Base-by-base conservation (phyloP, 2,797 vertebrate species). In the Sphenodon punctatus region DNA sequence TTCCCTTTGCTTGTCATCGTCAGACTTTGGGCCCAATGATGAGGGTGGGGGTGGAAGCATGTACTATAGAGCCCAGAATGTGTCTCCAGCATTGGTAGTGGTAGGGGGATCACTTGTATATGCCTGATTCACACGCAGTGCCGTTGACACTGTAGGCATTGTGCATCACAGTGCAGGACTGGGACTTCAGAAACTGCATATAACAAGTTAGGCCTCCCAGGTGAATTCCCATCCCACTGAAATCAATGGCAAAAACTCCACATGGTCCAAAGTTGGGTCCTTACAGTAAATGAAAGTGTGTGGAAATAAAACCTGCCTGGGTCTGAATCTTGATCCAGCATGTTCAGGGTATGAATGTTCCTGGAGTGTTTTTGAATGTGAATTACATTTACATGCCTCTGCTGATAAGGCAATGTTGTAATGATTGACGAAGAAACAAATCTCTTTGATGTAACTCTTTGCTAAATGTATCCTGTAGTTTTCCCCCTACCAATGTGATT, bases 371-470 rank as follows among this genome's bases (percentile, higher is more conserved):
- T 70, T 4, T 12, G 10, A 48, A 19, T 53, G 48, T 7, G 27
- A 1, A 25, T 32, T 60, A 49, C 67, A 58, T 5, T 22, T 5
- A 0, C 19, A 6, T 16, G 27, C 79, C 34, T 77, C 34, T 22
- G 3, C n/a, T 75, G 10, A 5, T 38, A 25, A 39, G 51, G n/a
- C 53, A 53, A 53, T 4, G 51, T 32, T 25, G n/a, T 58, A 7
- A 63, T 48, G 58, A 38, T 67, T 81, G 39, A 23, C 74, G 41
- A 56, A 48, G 30, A 83, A 82, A 69, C 15, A 27, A 69, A 34
- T 36, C 67, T 61, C 27, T 82, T 76, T 84, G 74, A 83, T 78
- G 6, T 19, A 32, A 22, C 63, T 75, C 3, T 4, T 48, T n/a
- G 14, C 27, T 66, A 41, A 85, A 41, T 45, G 20, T 12, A 19